These are phyloP conservation scores for Frankliniella fusca DNA, from an alignment of 2,888 invertebrate genomes.

Conservation along the genomic window DNA sequence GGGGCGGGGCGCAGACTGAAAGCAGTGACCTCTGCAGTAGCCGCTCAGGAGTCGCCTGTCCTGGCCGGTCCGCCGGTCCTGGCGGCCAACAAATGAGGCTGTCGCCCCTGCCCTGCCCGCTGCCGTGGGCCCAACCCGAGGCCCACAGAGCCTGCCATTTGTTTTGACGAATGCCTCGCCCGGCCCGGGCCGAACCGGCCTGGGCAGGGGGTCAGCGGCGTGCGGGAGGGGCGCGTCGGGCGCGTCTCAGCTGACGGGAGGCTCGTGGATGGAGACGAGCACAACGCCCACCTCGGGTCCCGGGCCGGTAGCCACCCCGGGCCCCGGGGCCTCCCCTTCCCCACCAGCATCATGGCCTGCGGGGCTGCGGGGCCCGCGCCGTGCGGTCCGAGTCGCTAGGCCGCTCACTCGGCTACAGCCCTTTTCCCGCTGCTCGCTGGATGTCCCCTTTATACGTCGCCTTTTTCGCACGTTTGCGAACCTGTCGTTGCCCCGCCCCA, in stretches of 20 bases:
- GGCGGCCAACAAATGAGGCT: constrained; percentile 1
- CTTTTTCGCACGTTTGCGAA: too few relatives aligned
- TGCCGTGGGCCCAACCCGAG: background rate
- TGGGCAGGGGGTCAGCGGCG: background rate
- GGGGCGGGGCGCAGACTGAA: background rate
- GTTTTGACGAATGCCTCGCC: background rate
- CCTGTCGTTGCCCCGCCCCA: too few relatives aligned
- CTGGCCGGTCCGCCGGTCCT: background rate
- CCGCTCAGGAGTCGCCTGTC: background rate
- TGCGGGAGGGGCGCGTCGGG: background rate
- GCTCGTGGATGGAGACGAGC: too few relatives aligned
- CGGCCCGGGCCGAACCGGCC: background rate
- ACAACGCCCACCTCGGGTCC: too few relatives aligned
- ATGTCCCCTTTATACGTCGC: too few relatives aligned
- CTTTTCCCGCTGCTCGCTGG: too few relatives aligned
- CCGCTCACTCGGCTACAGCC: too few relatives aligned
- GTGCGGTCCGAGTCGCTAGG: too few relatives aligned
- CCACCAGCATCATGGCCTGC: background rate
- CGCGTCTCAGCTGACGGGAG: too few relatives aligned
- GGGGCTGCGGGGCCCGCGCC: too few relatives aligned
- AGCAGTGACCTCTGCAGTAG: too few relatives aligned
- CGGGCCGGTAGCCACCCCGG: too few relatives aligned
- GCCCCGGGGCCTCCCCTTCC: background rate
- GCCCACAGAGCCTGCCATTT: background rate
- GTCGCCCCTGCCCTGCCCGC: background rate